Percentiles rank a stretch among this genome's conserved stretches.
These are phyloP conservation scores for Sciurus niger DNA, from an alignment of 2,113 vertebrate genomes.

Conservation along the genomic window DNA sequence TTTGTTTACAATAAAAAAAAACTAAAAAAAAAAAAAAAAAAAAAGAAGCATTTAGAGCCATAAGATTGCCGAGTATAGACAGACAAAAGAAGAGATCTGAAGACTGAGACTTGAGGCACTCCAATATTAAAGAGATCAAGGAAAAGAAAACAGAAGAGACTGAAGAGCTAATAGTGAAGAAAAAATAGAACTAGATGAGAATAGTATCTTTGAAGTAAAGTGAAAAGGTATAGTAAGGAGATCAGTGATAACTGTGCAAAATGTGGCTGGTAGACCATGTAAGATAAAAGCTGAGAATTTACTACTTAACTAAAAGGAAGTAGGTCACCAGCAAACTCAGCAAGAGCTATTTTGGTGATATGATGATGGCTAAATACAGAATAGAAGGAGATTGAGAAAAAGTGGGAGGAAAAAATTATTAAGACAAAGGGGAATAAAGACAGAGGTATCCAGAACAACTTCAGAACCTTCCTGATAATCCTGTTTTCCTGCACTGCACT, in stretches of 20 bases:
- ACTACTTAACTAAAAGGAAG: background rate
- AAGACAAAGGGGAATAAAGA: constrained; percentile 16
- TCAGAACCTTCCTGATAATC: background rate
- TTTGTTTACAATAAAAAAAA: no score
- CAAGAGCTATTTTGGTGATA: background rate
- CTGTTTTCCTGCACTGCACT: background rate
- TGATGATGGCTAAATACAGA: background rate
- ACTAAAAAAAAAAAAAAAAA: no score
- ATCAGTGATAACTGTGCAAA: background rate
- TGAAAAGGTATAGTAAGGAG: background rate
- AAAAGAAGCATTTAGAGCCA: background rate
- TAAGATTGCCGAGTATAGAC: background rate
- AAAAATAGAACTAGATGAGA: constrained; percentile 24
- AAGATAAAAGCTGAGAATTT: background rate
- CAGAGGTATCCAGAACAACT: background rate
- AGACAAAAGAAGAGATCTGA: background rate
- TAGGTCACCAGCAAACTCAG: background rate
- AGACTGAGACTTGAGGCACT: background rate
- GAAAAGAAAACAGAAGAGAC: background rate
- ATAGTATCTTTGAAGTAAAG: background rate
- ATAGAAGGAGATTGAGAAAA: background rate
- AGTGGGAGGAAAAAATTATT: background rate
- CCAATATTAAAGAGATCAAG: background rate
- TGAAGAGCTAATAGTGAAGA: background rate
- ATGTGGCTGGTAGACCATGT: background rate